Evolutionary conservation across 1,140 invertebrate genomes (phyloP).

Genomic region (Cepaea nemoralis): DNA sequence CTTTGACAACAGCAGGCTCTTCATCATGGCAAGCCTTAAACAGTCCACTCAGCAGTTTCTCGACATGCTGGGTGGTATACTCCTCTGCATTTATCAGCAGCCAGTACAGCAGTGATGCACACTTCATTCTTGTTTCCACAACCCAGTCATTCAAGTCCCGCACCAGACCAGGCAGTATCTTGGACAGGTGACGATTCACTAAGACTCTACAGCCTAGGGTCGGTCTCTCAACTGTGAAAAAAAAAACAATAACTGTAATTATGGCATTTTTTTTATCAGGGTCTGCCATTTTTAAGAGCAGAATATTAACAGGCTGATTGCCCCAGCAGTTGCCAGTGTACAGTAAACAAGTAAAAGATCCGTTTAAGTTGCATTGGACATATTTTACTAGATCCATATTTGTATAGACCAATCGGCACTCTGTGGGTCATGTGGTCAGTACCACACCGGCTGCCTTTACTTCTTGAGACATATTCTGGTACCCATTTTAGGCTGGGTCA

Average conservation of each 20-base stretch:
- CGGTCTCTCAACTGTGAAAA: constrained; percentile 76
- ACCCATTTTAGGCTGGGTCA: too few relatives aligned
- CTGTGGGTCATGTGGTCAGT: too few relatives aligned
- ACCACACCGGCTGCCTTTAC: too few relatives aligned
- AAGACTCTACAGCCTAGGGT: constrained; percentile 83
- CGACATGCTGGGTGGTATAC: constrained; percentile 79
- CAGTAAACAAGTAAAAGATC: background rate
- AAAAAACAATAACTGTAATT: background rate
- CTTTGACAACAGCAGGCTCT: constrained; percentile 76
- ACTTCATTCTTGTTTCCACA: constrained; percentile 78
- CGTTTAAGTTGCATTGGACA: too few relatives aligned
- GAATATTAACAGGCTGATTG: too few relatives aligned
- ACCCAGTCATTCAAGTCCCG: constrained; percentile 83
- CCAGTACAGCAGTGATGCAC: constrained; percentile 80
- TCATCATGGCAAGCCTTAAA: constrained; percentile 75
- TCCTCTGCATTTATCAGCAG: constrained; percentile 81
- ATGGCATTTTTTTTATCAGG: too few relatives aligned
- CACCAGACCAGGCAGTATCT: constrained; percentile 78
- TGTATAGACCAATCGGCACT: too few relatives aligned
- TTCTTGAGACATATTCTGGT: too few relatives aligned
- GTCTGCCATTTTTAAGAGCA: background rate
- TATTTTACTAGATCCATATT: too few relatives aligned
- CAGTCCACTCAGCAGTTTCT: constrained; percentile 74
- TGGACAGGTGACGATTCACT: constrained; percentile 79
- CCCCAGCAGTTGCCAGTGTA: too few relatives aligned